A percentile compares a stretch with the other conserved stretches of the same genome.
Evolutionary conservation across 2,113 vertebrate species (phyloP).

Genomic region (Dicaeum eximium): DNA sequence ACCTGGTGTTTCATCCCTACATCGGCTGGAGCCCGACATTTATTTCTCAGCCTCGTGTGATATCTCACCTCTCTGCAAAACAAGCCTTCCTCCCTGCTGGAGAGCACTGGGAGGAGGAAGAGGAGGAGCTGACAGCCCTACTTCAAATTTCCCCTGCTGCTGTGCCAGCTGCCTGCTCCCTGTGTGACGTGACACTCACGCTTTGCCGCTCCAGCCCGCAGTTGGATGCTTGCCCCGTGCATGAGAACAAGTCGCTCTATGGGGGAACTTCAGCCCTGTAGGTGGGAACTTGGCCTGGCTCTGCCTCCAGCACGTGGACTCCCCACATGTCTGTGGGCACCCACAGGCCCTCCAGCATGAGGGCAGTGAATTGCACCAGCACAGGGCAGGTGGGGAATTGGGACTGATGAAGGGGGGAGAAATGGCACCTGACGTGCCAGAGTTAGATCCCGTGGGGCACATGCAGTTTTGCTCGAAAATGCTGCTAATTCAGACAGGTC

Average conservation of each 20-base stretch:
- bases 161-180: constrained; percentile 32
- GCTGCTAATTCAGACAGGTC: background rate
- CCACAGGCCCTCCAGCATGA: rapidly evolving
- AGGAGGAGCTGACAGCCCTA: constrained; percentile 31
- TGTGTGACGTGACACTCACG: background rate
- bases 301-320: background rate
- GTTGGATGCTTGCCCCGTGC: background rate
- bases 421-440: background rate
- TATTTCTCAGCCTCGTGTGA: background rate
- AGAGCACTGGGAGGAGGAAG: constrained; percentile 1
- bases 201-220: background rate
- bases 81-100: constrained; percentile 26
- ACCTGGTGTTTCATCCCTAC: background rate
- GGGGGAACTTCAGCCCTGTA: background rate
- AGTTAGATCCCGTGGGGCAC: background rate
- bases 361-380: background rate
- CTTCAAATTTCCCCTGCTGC: constrained; percentile 14
- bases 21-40: background rate
- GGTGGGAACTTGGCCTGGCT: background rate
- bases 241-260: background rate
- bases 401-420: background rate
- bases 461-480: background rate
- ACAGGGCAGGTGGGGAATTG: background rate
- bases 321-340: background rate
- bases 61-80: constrained; percentile 44